Evolutionary conservation across 2,888 invertebrate genomes (phyloP).

Genomic region (Malachius bipustulatus): DNA sequence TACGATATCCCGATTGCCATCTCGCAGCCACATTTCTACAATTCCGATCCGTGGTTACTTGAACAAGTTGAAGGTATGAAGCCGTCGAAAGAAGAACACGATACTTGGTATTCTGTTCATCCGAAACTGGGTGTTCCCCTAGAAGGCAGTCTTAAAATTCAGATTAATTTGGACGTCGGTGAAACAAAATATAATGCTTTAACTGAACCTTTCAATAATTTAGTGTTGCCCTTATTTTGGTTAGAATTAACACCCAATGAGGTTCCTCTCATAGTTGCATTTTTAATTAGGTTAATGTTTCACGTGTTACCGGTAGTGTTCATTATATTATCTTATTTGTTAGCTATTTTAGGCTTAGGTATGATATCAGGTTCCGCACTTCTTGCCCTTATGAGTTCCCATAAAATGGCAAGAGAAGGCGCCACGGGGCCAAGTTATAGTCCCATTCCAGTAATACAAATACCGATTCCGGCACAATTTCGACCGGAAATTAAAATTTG

Average conservation of each 20-base stretch:
- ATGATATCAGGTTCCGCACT: slow-evolving; percentile 29
- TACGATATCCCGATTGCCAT: slow-evolving; percentile 58
- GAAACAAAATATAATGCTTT: slow-evolving; percentile 48
- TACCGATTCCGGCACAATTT: slow-evolving; percentile 26
- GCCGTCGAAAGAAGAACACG: slow-evolving; percentile 47
- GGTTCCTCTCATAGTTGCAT: slow-evolving; percentile 22
- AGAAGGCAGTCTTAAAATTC: slow-evolving; percentile 50
- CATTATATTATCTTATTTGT: slow-evolving; percentile 24
- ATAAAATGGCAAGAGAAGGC: not conserved
- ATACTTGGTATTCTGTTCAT: slow-evolving; percentile 51
- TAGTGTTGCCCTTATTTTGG: slow-evolving; percentile 61
- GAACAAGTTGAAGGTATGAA: slow-evolving; percentile 48
- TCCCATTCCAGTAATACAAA: slow-evolving; percentile 30
- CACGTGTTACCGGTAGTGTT: slow-evolving; percentile 24
- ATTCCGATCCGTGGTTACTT: slow-evolving; percentile 47
- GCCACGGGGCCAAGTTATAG: slow-evolving; percentile 11
- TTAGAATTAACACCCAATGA: slow-evolving; percentile 43
- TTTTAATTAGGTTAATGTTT: slow-evolving; percentile 22
- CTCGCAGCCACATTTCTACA: slow-evolving; percentile 49
- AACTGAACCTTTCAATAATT: slow-evolving; percentile 48
- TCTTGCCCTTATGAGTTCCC: slow-evolving; percentile 13
- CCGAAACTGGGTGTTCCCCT: slow-evolving; percentile 60
- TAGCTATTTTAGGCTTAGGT: slow-evolving; percentile 27
- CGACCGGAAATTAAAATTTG: slow-evolving; percentile 23
- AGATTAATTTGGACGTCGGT: slow-evolving; percentile 60